Evolutionary conservation across 2,888 invertebrate species (phyloP).

Genomic region (Drosophila quinaria): DNA sequence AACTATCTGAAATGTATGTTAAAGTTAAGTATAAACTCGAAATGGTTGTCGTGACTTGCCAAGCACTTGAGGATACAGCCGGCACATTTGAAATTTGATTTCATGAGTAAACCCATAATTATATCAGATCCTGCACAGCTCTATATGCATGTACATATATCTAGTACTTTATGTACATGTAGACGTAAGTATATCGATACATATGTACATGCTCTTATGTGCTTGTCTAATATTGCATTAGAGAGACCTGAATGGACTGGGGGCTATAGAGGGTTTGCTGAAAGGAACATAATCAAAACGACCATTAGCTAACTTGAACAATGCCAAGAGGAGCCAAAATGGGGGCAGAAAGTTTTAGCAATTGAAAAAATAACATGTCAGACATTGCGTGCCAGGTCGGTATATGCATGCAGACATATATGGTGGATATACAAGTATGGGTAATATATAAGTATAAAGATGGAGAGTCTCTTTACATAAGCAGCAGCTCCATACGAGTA

Average conservation of each 20-base stretch:
- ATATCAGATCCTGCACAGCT: constrained; percentile 46
- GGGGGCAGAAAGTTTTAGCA: constrained; percentile 50
- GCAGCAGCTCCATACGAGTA: constrained; percentile 19
- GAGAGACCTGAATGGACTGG: neutral
- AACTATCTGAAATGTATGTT: constrained; percentile 21
- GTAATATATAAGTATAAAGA: constrained; percentile 14
- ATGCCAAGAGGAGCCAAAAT: constrained; percentile 17
- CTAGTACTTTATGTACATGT: neutral
- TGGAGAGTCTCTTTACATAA: constrained; percentile 53
- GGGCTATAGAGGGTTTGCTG: constrained; percentile 10
- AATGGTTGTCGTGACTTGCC: constrained; percentile 30
- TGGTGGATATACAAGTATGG: neutral
- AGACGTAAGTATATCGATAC: neutral
- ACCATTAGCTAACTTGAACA: constrained; percentile 70
- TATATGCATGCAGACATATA: constrained; percentile 12
- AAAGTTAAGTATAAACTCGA: constrained; percentile 33
- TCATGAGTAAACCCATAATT: constrained; percentile 62
- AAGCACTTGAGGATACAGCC: constrained; percentile 20
- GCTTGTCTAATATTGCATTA: constrained; percentile 22
- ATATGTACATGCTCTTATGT: neutral
- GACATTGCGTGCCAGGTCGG: constrained; percentile 46
- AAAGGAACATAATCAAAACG: constrained; percentile 72
- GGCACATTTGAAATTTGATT: constrained; percentile 41
- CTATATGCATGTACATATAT: constrained; percentile 12
- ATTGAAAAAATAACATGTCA: constrained; percentile 67